Evolutionary conservation across 2,888 invertebrate genomes (phyloP).

Genomic region (Lasioglossum lativentre): DNA sequence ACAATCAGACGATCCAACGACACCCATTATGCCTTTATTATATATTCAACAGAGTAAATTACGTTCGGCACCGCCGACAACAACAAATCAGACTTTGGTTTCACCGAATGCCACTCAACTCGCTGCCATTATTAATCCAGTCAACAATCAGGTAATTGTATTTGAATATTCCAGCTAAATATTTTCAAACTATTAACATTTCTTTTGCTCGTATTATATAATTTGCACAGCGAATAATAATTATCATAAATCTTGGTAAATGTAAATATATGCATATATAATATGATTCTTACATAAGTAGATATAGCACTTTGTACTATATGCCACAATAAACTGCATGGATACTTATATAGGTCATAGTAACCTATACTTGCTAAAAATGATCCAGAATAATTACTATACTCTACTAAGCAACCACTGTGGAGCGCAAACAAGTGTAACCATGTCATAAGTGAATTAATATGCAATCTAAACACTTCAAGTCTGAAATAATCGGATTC

Average conservation of each 20-base stretch:
- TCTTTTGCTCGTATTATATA: neutral
- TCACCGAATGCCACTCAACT: constrained; percentile 77
- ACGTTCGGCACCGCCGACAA: constrained; percentile 72
- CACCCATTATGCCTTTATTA: constrained; percentile 81
- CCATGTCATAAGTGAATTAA: constrained; percentile 37
- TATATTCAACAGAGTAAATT: constrained; percentile 81
- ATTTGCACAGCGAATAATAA: neutral
- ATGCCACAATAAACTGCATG: constrained; percentile 29
- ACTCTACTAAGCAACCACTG: neutral
- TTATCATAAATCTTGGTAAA: neutral
- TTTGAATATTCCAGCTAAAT: neutral
- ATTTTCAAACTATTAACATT: neutral
- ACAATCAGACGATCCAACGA: constrained; percentile 70
- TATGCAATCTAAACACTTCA: constrained; percentile 36
- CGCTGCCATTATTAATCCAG: constrained; percentile 80
- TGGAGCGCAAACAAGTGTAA: constrained; percentile 26
- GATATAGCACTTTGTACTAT: constrained; percentile 33
- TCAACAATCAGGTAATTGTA: constrained; percentile 77
- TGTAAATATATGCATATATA: constrained; percentile 37
- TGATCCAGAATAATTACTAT: constrained; percentile 23
- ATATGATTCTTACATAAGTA: constrained; percentile 58
- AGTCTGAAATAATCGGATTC: constrained; percentile 43
- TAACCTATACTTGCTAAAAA: constrained; percentile 57
- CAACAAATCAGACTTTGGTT: constrained; percentile 77
- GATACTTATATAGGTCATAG: constrained; percentile 55